phyloP scores from a whole-genome alignment of 2,113 vertebrate species.

The Caracal caracal region DNA sequence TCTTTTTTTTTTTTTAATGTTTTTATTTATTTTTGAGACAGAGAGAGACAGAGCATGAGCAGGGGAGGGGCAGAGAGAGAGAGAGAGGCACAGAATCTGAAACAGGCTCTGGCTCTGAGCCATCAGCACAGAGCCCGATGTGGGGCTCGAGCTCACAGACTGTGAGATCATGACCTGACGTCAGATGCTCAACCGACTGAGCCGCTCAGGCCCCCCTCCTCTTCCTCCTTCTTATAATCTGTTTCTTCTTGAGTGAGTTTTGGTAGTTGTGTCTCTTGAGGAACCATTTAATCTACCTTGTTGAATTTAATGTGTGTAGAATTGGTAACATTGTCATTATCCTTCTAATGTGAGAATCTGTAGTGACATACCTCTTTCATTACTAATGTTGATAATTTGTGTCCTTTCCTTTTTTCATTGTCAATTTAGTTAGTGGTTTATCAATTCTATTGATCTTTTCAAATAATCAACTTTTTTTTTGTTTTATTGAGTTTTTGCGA shows the following conservation, averaged over 20 bases:
- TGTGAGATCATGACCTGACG: no score
- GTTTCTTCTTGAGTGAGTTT: not conserved
- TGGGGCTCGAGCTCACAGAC: no score
- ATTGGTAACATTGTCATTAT: not conserved
- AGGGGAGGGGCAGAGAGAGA: no score
- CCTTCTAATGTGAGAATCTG: not conserved
- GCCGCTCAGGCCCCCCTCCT: not conserved
- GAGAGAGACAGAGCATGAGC: no score
- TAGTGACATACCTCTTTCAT: not conserved
- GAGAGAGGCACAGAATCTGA: no score
- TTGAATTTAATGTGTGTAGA: not conserved
- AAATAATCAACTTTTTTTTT: not conserved
- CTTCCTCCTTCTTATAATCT: not conserved
- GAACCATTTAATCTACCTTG: not conserved
- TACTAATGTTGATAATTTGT: not conserved
- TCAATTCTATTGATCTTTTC: not conserved
- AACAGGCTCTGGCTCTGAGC: no score
- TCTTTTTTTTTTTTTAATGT: not conserved
- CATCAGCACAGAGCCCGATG: no score
- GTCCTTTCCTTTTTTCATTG: not conserved
- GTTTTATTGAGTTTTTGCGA: not conserved
- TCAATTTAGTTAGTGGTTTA: not conserved
- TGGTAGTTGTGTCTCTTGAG: not conserved
- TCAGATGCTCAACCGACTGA: no score
- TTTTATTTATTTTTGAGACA: no score